Evolutionary conservation across 1,140 invertebrate species (phyloP).

Genomic region (Drosophila neocordata): DNA sequence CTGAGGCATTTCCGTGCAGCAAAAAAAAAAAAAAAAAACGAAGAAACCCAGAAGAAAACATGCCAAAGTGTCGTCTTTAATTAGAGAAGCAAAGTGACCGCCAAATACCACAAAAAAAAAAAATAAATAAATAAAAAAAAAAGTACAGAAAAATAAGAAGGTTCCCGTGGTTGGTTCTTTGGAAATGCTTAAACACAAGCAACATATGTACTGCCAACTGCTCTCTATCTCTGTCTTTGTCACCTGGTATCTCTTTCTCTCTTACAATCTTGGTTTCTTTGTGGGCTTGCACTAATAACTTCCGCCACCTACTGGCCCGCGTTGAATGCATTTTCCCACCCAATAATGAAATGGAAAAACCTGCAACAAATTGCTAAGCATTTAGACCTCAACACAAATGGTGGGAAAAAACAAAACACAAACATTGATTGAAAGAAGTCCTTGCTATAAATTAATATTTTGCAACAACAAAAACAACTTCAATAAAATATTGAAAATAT

Average conservation of each 20-base stretch:
- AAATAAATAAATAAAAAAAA: slow-evolving; percentile 34
- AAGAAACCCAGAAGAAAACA: slow-evolving; percentile 41
- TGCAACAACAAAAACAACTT: no score
- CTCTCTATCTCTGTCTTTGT: no score
- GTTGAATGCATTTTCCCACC: slow-evolving; percentile 34
- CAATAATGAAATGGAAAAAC: slow-evolving; percentile 44
- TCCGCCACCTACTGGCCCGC: slow-evolving; percentile 63
- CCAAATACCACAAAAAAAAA: slow-evolving; percentile 22
- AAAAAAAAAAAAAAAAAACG: background rate
- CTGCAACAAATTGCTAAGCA: slow-evolving; percentile 72
- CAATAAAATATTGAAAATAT: slow-evolving; percentile 71
- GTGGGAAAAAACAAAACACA: slow-evolving; percentile 16
- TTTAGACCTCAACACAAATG: slow-evolving; percentile 49
- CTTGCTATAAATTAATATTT: no score
- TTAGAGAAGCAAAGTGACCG: slow-evolving; percentile 61
- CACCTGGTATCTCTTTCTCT: background rate
- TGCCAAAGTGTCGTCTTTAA: slow-evolving; percentile 80
- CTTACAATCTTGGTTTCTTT: slow-evolving; percentile 13
- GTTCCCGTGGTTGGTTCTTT: slow-evolving; percentile 50
- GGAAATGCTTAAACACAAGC: slow-evolving; percentile 44
- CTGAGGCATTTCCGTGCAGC: slow-evolving; percentile 63
- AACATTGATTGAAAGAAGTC: no score
- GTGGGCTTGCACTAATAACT: slow-evolving; percentile 56
- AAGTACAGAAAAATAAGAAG: slow-evolving; percentile 30
- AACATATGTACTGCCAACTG: slow-evolving; percentile 36